Base-by-base conservation (phyloP, 1,140 invertebrate genomes). In the Zaprionus inermis region DNA sequence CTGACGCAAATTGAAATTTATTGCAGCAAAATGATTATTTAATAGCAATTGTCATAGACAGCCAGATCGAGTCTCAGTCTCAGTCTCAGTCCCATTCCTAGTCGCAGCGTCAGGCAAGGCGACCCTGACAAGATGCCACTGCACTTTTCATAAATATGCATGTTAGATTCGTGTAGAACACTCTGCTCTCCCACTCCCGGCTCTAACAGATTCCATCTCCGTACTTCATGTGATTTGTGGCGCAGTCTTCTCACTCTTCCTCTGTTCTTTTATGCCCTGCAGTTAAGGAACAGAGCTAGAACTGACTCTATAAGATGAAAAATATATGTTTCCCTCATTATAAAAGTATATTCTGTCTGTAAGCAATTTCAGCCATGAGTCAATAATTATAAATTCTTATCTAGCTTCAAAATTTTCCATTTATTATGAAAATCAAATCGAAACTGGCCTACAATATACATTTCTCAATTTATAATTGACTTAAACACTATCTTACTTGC, bases 141-240 rank as follows among this genome's bases (percentile, higher is more conserved):
- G 84, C 84, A 88, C 73, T 88, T 79, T 83, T 89, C 80, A 89
- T 89, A 88, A 89, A 88, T 83, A 88, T 89, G 84, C 84, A 88
- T 74, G 74, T 56, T 69, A 66, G 36, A 51, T 70, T 52, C 12
- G n/a, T 57, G 46, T 5, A 6, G 52, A 44, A 61, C 57, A 49
- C 65, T 59, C 54, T 30, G 1, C 30, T 18, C 10, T 34, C 54
- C 36, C 28, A 1, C 16, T 16, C 28, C 32, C 52, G 3, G 1
- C 28, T 56, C 30, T 18, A 11, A 28, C 11, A 14, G 6, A 3
- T 28, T 56, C 54, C 44, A 22, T 18, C 61, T 55, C 63, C 58
- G 18, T 41, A 60, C 67, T 72, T 52, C 61, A 67, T 72, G 72
- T 86, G 82, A 85, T 86, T 85, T 85, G 82, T 86, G 81, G 78